Evolutionary conservation across 2,797 vertebrate species (phyloP), one percentile per base, ranked within the genome.

Genomic region (Megalops cyprinoides): DNA sequence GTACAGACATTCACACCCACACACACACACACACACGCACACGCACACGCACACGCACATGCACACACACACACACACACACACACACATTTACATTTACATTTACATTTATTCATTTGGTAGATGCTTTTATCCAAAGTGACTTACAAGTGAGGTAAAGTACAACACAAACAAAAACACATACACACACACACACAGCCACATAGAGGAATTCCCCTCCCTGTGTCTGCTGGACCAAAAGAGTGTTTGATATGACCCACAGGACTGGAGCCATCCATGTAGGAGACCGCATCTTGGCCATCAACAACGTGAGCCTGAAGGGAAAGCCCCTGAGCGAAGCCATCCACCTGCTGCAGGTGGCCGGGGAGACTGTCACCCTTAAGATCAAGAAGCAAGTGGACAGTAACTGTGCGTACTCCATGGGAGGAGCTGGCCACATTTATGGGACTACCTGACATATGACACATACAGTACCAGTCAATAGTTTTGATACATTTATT

Each of bases 231-330:
- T 62, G 53, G 25, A 37, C 48, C 15, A n/a, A n/a, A n/a, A n/a
- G n/a, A 65, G 28, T 76, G 12, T 77, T 4, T 78, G 9, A 60
- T 46, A 83, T 23, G 76, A 79, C 76, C 76, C 89, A 78, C 89
- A 99, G 98, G 92, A 99, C 98, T 0, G 97, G 98, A 31, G 98
- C 98, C 84, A 98, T 99, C 90, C 98, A 99, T 1, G 85, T 98
- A 0, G 97, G 98, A 53, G 98, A 99, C 90, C 85, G 97, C 46
- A 98, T 99, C 83, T 89, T 99, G 79, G 98, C 98, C 0, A 99
- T 99, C 87, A 99, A 98, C 83, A 96, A 94, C 0, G 95, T 97
- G 83, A 98, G 97, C 90, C 95, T 99, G 82, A 99, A 99, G 90
- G 98, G 98, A 78, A 98, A 99, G 82, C 98, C 98, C 0, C 93